Evolutionary conservation across 1,140 invertebrate genomes (phyloP).

Genomic region (Prorops nasuta): DNA sequence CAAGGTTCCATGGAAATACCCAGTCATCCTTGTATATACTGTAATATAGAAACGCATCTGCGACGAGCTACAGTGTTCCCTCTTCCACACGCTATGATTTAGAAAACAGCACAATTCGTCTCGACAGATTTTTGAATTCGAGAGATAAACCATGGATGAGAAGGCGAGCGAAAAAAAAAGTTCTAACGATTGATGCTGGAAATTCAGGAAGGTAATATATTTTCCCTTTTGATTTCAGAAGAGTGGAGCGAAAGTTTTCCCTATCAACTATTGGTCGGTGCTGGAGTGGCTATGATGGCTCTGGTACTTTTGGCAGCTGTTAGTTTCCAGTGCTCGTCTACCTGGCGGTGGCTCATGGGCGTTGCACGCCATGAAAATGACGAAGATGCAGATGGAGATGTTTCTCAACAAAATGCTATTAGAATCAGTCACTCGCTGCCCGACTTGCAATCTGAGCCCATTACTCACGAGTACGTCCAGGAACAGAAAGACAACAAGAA

Average conservation of each 20-base stretch:
- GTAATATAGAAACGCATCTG: no score
- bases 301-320: slow-evolving; percentile 66
- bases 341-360: slow-evolving; percentile 68
- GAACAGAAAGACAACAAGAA: slow-evolving; percentile 71
- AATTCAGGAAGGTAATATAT: no score
- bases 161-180: no score
- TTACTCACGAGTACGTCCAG: slow-evolving; percentile 71
- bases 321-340: slow-evolving; percentile 69
- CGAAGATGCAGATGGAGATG: slow-evolving; percentile 60
- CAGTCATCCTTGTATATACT: no score
- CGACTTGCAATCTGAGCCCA: slow-evolving; percentile 68
- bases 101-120: no score
- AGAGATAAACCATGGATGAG: no score
- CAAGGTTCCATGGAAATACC: no score
- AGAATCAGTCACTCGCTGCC: slow-evolving; percentile 74
- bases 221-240: slow-evolving; percentile 36
- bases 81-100: no score
- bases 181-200: no score
- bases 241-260: slow-evolving; percentile 53
- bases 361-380: slow-evolving; percentile 56
- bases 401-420: slow-evolving; percentile 66
- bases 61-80: no score
- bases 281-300: slow-evolving; percentile 63
- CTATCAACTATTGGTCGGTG: slow-evolving; percentile 57
- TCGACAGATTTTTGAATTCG: no score